Base-by-base conservation (phyloP, 2,888 invertebrate species). In the Imbricaverruca yamaguchii region DNA sequence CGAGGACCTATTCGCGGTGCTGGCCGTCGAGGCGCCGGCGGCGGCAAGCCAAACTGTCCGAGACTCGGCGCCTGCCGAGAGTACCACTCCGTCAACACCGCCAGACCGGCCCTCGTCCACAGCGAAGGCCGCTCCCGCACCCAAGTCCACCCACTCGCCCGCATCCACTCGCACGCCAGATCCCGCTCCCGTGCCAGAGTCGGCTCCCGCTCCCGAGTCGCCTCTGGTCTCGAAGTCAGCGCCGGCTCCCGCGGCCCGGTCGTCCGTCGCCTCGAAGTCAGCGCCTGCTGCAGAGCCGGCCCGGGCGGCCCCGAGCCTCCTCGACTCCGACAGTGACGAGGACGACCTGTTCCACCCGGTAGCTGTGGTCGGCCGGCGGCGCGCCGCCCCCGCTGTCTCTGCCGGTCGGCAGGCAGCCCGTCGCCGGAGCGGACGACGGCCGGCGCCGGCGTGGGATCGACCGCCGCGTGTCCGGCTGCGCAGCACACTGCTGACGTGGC, bases 301-400 rank as follows among this genome's bases (percentile, higher is more conserved):
- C 39, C 25, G 15, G 88, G 87, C 83, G 87, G 88, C 80, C 88
- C 87, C 84, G 88, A 90, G 84, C 89, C 90, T 83, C 53, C 55
- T 74, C 15, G 74, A 74, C 74, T 74, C 55, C 21, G 55, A 55
- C 55, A 74, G 74, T 39, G 74, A 74, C 21, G 74, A 74, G 21
- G 74, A 74, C 53, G 74, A 53, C 55, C 74, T 74, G 74, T 74
- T 74, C 55, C 74, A 74, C 10, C 74, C 55, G 18, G 55, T 9
- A 8, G 11, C 13, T 8, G 69, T 13, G 6, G 25, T 13, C 67
- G 23, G 67, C 18, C 39, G 4, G 39, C 39, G 39, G 4, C 39
- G 1, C 4, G 18, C 61, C 18, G 61, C 61, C 61, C 18, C 13
- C 4, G 25, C 65, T 65, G 65, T 12, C 25, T 23, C 11, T 25